Evolutionary conservation across 2,113 vertebrate genomes (phyloP), one percentile per base, ranked within the genome.

Genomic region (Himantopus leucocephalus): DNA sequence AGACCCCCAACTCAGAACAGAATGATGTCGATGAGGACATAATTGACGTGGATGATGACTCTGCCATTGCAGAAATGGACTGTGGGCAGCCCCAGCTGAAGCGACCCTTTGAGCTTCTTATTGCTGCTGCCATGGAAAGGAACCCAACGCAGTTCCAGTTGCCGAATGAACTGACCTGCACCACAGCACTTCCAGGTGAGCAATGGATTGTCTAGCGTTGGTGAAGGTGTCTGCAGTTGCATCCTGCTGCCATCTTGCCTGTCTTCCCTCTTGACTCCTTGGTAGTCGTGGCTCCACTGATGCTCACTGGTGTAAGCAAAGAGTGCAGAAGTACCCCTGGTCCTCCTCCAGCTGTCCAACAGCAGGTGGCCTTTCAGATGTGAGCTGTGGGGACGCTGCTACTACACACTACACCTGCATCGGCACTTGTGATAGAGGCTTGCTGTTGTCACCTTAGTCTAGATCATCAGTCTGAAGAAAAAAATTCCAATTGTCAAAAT

Each of bases 101-200:
- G 97, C 98, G 99, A 93, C 99, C 99, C 56, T 99, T 99, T 96
- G 99, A 99, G 98, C 98, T 99, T 90, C 98, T 99, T 70, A 99
- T 99, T 79, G 99, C 99, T 60, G 99, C 99, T 14, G 99, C 99
- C 79, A 99, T 99, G 99, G 99, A 99, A 97, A 98, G 99, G 96
- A 99, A 99, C 96, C 99, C 99, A 67, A 99, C 99, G 32, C 99
- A 99, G 95, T 99, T 99, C 97, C 99, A 99, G 98, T 98, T 99
- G 96, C 99, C 99, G 95, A 99, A 98, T 50, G 99, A 99, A 97
- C 98, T 99, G 96, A 99, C 99, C 84, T 99, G 99, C 98, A 99
- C 99, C 96, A 99, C 99, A 81, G 99, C 99, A 97, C 99, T 99
- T 97, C 99, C 99, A 99, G 99, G 99, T 99, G 97, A 98, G 98